Base-by-base conservation (phyloP, 2,888 invertebrate genomes). In the Lissocephala sabroskyi region DNA sequence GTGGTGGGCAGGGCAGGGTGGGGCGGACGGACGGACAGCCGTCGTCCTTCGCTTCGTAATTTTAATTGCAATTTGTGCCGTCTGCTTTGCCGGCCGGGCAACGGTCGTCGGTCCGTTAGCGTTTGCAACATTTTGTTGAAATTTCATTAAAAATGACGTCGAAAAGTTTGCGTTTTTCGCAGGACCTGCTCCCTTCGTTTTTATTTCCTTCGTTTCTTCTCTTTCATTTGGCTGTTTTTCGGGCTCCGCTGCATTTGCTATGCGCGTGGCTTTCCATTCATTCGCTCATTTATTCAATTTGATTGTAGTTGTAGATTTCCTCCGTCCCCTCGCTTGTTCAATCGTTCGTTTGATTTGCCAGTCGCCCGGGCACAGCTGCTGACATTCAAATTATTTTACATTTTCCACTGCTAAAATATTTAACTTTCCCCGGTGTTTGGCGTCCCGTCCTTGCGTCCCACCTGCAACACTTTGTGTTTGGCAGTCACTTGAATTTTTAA, bases 91-190 rank as follows among this genome's bases (percentile, higher is more conserved):
- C 32, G 41, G 41, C 40, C 37, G 32, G n/a, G 10, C 33, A 37
- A 45, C 41, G 48, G 44, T 49, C 37, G 4, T 44, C 33, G 49
- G 13, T 36, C 23, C n/a, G 50, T 58, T 10, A 18, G 56, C 63
- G 71, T 56, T 65, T 65, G 56, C 65, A 56, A 56, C 65, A 67
- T 67, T 71, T 75, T 73, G 76, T 73, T 76, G 59, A 63, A 73
- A 76, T 68, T 71, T 71, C 71, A 76, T 71, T 71, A 73, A 71
- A 71, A 76, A 49, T 63, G 55, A 73, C 70, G 56, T 59, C 43
- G 55, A 59, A 67, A 71, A 71, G 74, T 71, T 76, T 66, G 57
- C 65, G 52, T 60, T 63, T 41, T 44, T 45, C 14, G 19, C 41
- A 1, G n/a, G n/a, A n/a, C n/a, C n/a, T n/a, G n/a, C n/a, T n/a